Evolutionary conservation across 2,113 vertebrate genomes (phyloP).

Genomic region (Nematolebias whitei): DNA sequence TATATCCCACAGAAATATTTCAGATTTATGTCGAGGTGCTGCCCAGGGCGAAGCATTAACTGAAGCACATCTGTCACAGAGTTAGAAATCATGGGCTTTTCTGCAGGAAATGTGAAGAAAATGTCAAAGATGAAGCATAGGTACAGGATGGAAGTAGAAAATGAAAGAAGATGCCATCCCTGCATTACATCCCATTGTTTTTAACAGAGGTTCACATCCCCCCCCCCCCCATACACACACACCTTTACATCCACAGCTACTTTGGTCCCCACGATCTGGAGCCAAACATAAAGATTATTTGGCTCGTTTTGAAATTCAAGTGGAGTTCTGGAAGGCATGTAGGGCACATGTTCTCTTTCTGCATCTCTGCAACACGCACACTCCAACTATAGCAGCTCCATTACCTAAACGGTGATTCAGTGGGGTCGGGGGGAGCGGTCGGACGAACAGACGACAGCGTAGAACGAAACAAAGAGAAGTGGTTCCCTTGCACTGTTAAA

Average conservation of each 20-base stretch:
- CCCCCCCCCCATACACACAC: constrained; percentile 5
- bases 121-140: constrained; percentile 15
- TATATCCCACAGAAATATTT: constrained; percentile 51
- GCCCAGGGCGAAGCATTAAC: constrained; percentile 57
- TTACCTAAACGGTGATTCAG: constrained; percentile 61
- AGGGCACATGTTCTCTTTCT: constrained; percentile 33
- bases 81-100: constrained; percentile 19
- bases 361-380: constrained; percentile 39
- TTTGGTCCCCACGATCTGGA: constrained; percentile 26
- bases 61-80: constrained; percentile 37
- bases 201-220: constrained; percentile 25
- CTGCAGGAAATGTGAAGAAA: constrained; percentile 15
- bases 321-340: constrained; percentile 50
- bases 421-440: constrained; percentile 17
- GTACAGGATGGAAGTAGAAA: constrained; percentile 5
- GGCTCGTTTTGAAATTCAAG: constrained; percentile 54
- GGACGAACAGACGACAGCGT: neutral
- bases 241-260: neutral
- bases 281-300: constrained; percentile 57
- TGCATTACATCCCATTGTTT: constrained; percentile 53
- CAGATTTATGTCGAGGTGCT: constrained; percentile 45
- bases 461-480: constrained; percentile 28
- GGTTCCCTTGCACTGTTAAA: constrained; percentile 21
- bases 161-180: constrained; percentile 14
- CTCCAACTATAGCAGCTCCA: constrained; percentile 34